These are phyloP conservation scores for Neodiprion fabricii DNA, from an alignment of 1,140 invertebrate genomes.

Conservation along the genomic window DNA sequence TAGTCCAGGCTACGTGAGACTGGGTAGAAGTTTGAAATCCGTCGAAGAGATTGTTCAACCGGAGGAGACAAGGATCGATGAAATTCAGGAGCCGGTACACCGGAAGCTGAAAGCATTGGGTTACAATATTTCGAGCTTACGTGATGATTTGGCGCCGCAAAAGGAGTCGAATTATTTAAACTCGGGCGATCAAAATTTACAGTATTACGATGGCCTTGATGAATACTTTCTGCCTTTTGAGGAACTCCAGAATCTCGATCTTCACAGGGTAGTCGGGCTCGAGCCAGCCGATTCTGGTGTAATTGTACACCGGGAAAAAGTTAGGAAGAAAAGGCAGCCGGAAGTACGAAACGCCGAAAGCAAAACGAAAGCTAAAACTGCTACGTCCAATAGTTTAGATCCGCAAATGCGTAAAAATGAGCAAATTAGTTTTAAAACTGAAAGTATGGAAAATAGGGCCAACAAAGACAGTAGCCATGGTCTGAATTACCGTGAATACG, in stretches of 20 bases:
- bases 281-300: not conserved
- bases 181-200: not conserved
- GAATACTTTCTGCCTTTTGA: not conserved
- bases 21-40: not conserved
- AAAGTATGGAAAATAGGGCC: not conserved
- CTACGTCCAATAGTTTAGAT: not conserved
- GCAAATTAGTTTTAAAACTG: not conserved
- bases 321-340: not conserved
- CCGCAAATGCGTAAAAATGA: not conserved
- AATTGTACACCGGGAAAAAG: not conserved
- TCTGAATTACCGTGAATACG: not conserved
- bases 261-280: not conserved
- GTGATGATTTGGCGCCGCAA: not conserved
- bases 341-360: not conserved
- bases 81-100: not conserved
- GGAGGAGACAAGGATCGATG: not conserved
- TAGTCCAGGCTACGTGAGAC: not conserved
- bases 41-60: not conserved
- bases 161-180: not conserved
- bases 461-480: not conserved
- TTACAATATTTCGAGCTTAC: not conserved
- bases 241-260: not conserved
- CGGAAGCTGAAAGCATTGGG: not conserved
- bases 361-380: not conserved
- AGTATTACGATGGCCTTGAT: not conserved